These are phyloP conservation scores for Babylonia areolata DNA, from an alignment of 1,140 invertebrate species.

Conservation along the genomic window DNA sequence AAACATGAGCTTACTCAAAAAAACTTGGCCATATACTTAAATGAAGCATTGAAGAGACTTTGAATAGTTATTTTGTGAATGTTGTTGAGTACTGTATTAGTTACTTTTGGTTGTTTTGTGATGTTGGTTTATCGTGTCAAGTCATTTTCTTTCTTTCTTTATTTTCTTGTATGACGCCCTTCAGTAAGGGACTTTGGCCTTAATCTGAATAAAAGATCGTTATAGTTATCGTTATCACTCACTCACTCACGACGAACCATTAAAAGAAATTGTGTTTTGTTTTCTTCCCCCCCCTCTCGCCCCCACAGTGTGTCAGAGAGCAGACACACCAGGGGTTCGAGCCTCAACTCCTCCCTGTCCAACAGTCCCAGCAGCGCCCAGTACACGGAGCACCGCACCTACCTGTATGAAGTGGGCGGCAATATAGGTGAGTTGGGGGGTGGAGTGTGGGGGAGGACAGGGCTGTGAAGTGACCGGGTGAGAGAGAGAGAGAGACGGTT, in stretches of 20 bases:
- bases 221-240: not conserved
- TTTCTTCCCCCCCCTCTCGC: no score
- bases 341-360: not conserved
- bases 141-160: not conserved
- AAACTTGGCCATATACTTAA: no score
- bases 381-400: conserved; percentile 76
- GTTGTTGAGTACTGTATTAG: no score
- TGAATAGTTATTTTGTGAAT: no score
- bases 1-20: no score
- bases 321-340: not conserved
- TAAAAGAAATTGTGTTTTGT: not conserved
- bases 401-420: conserved; percentile 79
- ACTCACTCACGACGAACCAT: not conserved
- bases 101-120: no score
- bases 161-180: no score
- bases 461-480: not conserved
- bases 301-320: not conserved
- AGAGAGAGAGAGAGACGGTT: not conserved
- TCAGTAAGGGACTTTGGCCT: not conserved
- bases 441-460: not conserved
- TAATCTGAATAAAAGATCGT: not conserved
- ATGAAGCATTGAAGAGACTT: no score
- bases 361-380: conserved; percentile 75
- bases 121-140: no score
- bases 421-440: conserved; percentile 77